Evolutionary conservation across 2,888 invertebrate species (phyloP).

Genomic region (Coecobrya sp.): DNA sequence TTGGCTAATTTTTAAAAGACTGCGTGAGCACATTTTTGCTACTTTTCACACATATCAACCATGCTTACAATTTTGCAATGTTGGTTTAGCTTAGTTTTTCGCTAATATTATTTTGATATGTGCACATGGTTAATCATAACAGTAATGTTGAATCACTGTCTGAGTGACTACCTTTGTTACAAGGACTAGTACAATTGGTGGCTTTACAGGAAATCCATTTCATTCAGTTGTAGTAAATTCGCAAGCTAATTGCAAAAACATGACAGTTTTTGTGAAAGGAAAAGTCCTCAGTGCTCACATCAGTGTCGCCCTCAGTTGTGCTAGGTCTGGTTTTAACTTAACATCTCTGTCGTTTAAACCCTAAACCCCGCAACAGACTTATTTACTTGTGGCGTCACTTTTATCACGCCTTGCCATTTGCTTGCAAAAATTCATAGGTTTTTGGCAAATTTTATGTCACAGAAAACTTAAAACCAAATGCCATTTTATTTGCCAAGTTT

Average conservation of each 20-base stretch:
- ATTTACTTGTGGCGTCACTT: neutral
- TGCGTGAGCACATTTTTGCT: neutral
- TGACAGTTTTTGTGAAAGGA: slow-evolving; percentile 28
- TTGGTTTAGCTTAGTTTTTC: neutral
- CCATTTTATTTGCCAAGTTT: neutral
- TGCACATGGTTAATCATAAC: neutral
- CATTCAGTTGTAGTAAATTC: neutral
- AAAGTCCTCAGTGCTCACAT: slow-evolving; percentile 22
- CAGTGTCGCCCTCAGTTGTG: slow-evolving; percentile 24
- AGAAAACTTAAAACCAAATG: neutral
- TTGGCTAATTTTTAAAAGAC: neutral
- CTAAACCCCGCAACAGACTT: neutral
- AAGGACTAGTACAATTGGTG: no score
- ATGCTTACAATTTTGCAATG: neutral
- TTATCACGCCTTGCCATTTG: neutral
- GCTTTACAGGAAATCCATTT: neutral
- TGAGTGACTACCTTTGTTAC: no score
- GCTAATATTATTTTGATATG: no score
- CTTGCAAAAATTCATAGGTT: no score
- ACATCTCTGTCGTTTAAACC: neutral
- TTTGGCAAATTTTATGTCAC: no score
- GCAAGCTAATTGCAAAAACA: slow-evolving; percentile 19
- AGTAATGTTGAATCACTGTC: neutral
- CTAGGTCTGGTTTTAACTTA: neutral
- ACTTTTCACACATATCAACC: neutral